Conservation (phyloP, 2,113 vertebrate species). For the Eonycteris spelaea region DNA sequence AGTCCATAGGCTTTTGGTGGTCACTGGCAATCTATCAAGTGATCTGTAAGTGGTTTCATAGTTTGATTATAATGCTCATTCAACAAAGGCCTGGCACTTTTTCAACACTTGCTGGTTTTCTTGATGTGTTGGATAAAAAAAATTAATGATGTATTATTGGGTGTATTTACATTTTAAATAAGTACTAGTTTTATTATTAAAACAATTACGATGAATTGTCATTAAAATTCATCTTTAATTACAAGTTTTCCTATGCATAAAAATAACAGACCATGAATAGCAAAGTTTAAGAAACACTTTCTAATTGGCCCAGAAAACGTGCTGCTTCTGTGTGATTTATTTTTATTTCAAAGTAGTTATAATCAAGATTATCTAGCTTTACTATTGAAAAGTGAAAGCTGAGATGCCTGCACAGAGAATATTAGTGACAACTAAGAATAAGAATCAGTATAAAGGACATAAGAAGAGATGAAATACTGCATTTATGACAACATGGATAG, state of each 20-base stretch:
- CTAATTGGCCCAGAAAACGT: slow-evolving; percentile 18
- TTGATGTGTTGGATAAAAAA: background rate
- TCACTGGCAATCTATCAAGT: background rate
- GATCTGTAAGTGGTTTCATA: background rate
- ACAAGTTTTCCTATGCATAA: background rate
- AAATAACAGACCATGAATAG: background rate
- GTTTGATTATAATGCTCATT: background rate
- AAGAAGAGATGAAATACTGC: background rate
- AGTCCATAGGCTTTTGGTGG: background rate
- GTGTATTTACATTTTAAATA: background rate
- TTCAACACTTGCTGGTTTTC: background rate
- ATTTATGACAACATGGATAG: no score
- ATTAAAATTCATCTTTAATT: slow-evolving; percentile 34
- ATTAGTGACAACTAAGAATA: background rate
- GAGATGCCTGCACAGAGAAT: background rate
- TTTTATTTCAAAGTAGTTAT: slow-evolving; percentile 24
- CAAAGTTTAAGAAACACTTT: background rate
- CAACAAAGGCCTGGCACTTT: background rate
- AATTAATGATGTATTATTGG: slow-evolving; percentile 11
- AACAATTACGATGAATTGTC: background rate
- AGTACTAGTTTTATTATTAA: slow-evolving; percentile 32
- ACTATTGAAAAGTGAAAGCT: background rate
- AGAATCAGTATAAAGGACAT: slow-evolving; percentile 22
- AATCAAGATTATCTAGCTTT: slow-evolving; percentile 36
- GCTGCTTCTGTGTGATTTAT: slow-evolving; percentile 24